Base-by-base conservation (phyloP, 2,888 invertebrate species). In the Leptopilina myrica region DNA sequence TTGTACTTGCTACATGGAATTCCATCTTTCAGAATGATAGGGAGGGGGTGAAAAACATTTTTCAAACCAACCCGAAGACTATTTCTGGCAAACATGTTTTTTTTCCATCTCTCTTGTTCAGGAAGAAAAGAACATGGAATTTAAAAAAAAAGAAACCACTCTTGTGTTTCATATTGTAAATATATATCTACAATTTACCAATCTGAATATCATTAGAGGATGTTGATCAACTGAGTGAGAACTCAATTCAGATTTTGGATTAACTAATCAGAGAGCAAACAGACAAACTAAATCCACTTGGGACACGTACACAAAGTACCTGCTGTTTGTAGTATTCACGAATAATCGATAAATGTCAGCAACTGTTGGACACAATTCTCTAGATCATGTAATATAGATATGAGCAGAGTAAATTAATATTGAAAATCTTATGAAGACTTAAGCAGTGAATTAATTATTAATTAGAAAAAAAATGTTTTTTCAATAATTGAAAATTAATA, bases 21-120 rank as follows among this genome's bases (percentile, higher is more conserved):
- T 67, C 46, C 67, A 53, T 11, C 12, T 15, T 26, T 20, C 26
- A 53, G 26, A 43, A 43, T 43, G 43, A 8, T 6, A 43, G 43
- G 43, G 8, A 49, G 49, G 12, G 49, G 49, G 49, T 49, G 49
- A 11, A 43, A 49, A 12, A 49, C 11, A 49, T 49, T 49, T 49
- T 12, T 49, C 49, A 49, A 49, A 11, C 49, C 49, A 9, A 33
- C 12, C 12, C 9, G 9, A 49, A 49, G 49, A 49, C 49, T 49
- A 49, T 49, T 49, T 49, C 49, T 78, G 80, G 8, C 43, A 43
- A 79, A 80, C 76, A 62, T 14, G 64, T 79, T 62, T 77, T 80
- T 78, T 75, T 73, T n/a, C n/a, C 33, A 33, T 69, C n/a, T 5
- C 15, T 49, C 46, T 76, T 26, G 5, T 33, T 49, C 46, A 11